phyloP scores from a whole-genome alignment of 1,140 invertebrate species.

The Eupeodes corollae region DNA sequence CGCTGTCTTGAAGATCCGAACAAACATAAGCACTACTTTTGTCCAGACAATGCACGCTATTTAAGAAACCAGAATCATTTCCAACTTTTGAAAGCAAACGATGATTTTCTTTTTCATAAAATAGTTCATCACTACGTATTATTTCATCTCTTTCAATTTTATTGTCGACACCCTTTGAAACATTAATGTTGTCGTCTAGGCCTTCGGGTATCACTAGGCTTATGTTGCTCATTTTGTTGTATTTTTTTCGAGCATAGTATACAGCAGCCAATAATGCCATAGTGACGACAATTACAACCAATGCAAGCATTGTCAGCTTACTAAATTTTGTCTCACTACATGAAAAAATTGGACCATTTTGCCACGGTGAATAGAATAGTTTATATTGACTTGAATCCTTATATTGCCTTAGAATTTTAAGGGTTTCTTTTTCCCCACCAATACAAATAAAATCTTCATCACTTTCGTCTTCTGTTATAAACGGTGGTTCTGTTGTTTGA shows the following conservation, averaged over 20 bases:
- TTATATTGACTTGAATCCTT: too few relatives aligned
- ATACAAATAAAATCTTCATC: too few relatives aligned
- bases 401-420: too few relatives aligned
- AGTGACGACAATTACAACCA: neutral
- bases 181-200: neutral
- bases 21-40: neutral
- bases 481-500: too few relatives aligned
- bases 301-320: too few relatives aligned
- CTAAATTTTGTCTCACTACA: too few relatives aligned
- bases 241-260: slow-evolving; percentile 1
- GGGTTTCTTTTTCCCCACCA: too few relatives aligned
- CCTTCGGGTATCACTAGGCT: slow-evolving; percentile 2
- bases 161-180: neutral
- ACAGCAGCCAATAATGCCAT: neutral
- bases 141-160: neutral
- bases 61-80: neutral
- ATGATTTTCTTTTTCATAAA: neutral
- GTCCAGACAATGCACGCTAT: neutral
- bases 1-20: neutral
- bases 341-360: too few relatives aligned
- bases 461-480: too few relatives aligned
- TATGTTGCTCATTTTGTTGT: slow-evolving; percentile 4
- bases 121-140: neutral
- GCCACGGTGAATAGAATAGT: too few relatives aligned
- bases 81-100: neutral